Conservation (phyloP, 2,888 invertebrate species). For the Eilema caniola region DNA sequence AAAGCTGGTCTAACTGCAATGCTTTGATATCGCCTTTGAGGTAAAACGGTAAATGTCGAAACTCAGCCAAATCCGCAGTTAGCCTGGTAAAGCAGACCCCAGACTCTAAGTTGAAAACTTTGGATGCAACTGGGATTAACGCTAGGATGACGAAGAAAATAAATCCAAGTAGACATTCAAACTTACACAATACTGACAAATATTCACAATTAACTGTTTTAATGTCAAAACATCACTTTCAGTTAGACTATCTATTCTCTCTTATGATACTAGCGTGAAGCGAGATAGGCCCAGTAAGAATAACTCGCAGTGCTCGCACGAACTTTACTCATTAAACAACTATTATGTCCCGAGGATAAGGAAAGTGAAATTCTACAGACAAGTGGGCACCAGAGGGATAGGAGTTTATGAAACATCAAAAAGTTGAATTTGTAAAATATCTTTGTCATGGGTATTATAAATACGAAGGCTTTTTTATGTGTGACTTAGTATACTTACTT, state of each 20-base stretch:
- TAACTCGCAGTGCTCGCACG: constrained; percentile 18
- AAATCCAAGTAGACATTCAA: no score
- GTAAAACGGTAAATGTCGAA: no score
- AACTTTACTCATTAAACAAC: constrained; percentile 37
- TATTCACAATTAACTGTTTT: no score
- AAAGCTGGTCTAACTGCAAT: no score
- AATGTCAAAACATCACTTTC: constrained; percentile 1
- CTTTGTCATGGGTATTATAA: neutral
- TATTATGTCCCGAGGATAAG: constrained; percentile 20
- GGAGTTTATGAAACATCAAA: neutral
- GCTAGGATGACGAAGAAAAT: no score
- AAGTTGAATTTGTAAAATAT: neutral
- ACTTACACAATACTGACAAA: no score
- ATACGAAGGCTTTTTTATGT: neutral
- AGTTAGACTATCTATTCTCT: neutral
- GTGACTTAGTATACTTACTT: no score
- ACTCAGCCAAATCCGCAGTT: no score
- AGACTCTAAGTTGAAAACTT: no score
- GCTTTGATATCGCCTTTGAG: no score
- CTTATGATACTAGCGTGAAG: constrained; percentile 10
- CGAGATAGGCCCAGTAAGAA: constrained; percentile 15
- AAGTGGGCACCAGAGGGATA: neutral
- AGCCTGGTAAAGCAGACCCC: no score
- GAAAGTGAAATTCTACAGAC: neutral
- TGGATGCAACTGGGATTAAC: no score